Evolutionary conservation across 1,140 invertebrate genomes (phyloP).

Genomic region (Drosophila elegans): DNA sequence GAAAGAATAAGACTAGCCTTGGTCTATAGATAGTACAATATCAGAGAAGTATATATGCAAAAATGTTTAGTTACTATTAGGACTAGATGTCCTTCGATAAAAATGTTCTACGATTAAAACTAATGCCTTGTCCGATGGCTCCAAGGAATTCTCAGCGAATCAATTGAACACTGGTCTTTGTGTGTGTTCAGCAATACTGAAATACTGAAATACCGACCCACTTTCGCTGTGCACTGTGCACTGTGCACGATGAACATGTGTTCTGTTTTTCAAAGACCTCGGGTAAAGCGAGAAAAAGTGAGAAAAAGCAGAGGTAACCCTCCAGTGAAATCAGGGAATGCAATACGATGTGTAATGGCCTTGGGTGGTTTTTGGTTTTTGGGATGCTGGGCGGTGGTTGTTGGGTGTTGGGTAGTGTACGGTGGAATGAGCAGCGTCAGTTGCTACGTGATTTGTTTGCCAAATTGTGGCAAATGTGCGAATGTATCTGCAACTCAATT

Average conservation of each 20-base stretch:
- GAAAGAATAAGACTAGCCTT: too few relatives aligned
- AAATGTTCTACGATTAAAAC: slow-evolving; percentile 7
- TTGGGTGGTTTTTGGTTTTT: slow-evolving; percentile 12
- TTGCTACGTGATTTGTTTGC: slow-evolving; percentile 78
- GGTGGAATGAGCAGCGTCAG: slow-evolving; percentile 33
- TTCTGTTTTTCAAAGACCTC: background rate
- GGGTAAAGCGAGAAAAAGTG: background rate
- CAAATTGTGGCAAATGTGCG: slow-evolving; percentile 74
- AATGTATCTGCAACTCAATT: slow-evolving; percentile 60
- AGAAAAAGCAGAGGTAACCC: background rate
- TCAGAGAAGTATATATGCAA: too few relatives aligned
- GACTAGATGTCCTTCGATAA: too few relatives aligned
- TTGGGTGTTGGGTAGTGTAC: background rate
- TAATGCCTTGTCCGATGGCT: slow-evolving; percentile 2
- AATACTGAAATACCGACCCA: slow-evolving; percentile 6
- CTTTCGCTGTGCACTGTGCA: background rate
- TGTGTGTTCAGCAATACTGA: slow-evolving; percentile 3
- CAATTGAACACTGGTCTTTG: slow-evolving; percentile 15
- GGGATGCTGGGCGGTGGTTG: background rate
- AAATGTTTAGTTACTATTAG: too few relatives aligned
- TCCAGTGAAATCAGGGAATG: slow-evolving; percentile 24
- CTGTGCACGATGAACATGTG: background rate
- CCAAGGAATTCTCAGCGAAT: slow-evolving; percentile 11
- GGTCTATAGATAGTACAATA: too few relatives aligned
- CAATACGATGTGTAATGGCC: slow-evolving; percentile 35